phyloP scores from a whole-genome alignment of 1,140 invertebrate species.

The Drosophila nebulosa region DNA sequence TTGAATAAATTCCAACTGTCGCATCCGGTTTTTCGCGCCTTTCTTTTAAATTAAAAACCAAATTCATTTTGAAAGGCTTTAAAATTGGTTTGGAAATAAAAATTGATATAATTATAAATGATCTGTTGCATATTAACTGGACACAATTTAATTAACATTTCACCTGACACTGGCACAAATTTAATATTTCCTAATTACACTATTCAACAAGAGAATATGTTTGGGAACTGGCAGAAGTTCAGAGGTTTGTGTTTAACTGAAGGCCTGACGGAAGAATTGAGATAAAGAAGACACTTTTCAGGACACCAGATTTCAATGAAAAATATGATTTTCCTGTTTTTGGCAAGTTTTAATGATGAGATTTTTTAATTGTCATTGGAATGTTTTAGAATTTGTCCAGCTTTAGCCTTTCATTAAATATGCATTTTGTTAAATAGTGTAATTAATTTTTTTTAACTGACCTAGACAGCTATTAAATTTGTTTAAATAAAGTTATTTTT shows the following conservation, averaged over 20 bases:
- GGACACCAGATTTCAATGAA: no score
- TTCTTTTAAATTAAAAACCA: not conserved
- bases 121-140: not conserved
- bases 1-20: not conserved
- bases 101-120: not conserved
- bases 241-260: no score
- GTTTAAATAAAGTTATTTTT: constrained; percentile 44
- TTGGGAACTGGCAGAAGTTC: no score
- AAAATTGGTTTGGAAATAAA: not conserved
- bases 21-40: not conserved
- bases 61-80: not conserved
- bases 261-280: no score
- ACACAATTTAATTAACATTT: not conserved
- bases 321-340: no score
- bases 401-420: no score
- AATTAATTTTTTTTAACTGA: not conserved
- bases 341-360: no score
- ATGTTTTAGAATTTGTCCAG: no score
- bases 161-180: not conserved
- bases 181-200: not conserved
- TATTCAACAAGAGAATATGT: not conserved
- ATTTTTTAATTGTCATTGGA: no score
- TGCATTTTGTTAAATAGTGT: not conserved
- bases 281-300: no score
- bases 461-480: constrained; percentile 12